Evolutionary conservation across 2,113 vertebrate genomes (phyloP).

Genomic region (Heterochromis multidens): DNA sequence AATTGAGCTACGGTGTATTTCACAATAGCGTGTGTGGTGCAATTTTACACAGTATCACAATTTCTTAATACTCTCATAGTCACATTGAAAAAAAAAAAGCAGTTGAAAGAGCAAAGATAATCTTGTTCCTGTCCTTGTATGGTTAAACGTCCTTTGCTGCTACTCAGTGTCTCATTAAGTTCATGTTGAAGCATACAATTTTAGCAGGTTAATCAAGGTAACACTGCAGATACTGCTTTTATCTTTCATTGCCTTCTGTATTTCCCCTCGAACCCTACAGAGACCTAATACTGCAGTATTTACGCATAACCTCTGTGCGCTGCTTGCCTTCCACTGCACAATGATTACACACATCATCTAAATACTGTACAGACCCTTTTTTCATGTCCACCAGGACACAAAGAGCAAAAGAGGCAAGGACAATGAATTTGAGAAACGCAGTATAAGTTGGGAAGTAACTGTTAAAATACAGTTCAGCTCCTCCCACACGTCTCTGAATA

Average conservation of each 20-base stretch:
- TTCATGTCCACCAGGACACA: background rate
- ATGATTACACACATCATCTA: constrained; percentile 54
- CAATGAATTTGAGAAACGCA: background rate
- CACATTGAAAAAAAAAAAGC: background rate
- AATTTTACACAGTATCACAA: background rate
- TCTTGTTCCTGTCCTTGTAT: background rate
- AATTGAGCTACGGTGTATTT: background rate
- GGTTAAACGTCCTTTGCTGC: background rate
- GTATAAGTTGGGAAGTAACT: background rate
- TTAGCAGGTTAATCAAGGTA: constrained; percentile 23
- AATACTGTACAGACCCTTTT: constrained; percentile 28
- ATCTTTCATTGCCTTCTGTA: background rate
- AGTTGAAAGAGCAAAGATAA: background rate
- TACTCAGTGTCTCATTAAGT: background rate
- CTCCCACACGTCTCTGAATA: background rate
- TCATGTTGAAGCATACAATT: background rate
- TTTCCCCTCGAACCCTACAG: constrained; percentile 11
- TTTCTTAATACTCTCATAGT: background rate
- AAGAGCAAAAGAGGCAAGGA: background rate
- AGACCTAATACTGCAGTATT: constrained; percentile 51
- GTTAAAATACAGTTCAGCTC: background rate
- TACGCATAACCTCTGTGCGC: constrained; percentile 24
- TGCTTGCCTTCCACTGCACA: constrained; percentile 26
- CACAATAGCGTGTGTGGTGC: background rate
- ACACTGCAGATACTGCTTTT: constrained; percentile 25